phyloP scores from a whole-genome alignment of 1,140 invertebrate genomes.

The Macrobrachium nipponense region DNA sequence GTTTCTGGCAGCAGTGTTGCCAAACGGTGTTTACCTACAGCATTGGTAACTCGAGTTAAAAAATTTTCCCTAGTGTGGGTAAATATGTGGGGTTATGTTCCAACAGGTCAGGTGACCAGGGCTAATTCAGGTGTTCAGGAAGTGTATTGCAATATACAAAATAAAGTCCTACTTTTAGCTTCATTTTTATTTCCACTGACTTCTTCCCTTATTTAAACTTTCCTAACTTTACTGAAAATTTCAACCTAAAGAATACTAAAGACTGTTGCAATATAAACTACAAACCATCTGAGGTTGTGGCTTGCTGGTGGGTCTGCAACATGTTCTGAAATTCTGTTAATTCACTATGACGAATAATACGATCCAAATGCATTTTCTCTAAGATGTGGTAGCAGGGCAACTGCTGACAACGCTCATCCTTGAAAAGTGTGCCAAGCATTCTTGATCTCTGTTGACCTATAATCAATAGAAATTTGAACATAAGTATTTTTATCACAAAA shows the following conservation, averaged over 20 bases:
- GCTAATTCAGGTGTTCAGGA: too few relatives aligned
- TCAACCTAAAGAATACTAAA: conserved; percentile 68
- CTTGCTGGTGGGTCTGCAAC: conserved; percentile 95
- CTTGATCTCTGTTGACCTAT: conserved; percentile 87
- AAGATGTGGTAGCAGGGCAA: conserved; percentile 93
- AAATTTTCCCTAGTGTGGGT: too few relatives aligned
- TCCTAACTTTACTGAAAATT: neutral
- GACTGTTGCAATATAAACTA: conserved; percentile 59
- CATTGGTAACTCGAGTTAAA: too few relatives aligned
- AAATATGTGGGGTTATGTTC: too few relatives aligned
- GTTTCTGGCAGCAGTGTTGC: too few relatives aligned
- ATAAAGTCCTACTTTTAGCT: neutral
- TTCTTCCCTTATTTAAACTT: neutral
- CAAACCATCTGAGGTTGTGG: conserved; percentile 78
- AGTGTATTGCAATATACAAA: too few relatives aligned
- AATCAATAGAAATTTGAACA: conserved; percentile 66
- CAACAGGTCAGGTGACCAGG: too few relatives aligned
- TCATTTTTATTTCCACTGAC: neutral
- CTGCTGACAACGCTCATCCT: conserved; percentile 97
- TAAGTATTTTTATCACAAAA: too few relatives aligned
- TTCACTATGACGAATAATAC: conserved; percentile 93
- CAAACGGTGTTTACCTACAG: too few relatives aligned
- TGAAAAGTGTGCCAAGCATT: conserved; percentile 97
- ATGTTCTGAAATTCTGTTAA: conserved; percentile 92
- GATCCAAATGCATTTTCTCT: conserved; percentile 98